Percentiles rank a stretch among this genome's conserved stretches.
These are phyloP conservation scores for Hypomecis punctinalis DNA, from an alignment of 2,888 invertebrate genomes.

Conservation along the genomic window DNA sequence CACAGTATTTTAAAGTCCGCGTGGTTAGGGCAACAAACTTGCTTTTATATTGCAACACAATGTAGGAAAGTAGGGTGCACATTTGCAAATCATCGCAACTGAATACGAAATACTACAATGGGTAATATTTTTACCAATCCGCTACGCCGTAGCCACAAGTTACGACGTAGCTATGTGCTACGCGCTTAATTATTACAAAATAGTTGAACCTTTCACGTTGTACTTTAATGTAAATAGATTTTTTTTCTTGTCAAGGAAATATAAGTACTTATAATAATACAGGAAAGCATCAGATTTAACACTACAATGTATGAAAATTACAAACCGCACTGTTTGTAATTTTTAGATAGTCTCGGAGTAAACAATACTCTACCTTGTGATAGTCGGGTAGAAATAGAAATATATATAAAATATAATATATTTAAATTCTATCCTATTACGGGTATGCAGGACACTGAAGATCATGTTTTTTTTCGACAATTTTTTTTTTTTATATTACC, in stretches of 20 bases:
- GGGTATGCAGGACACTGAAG: too few relatives aligned
- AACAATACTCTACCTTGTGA: too few relatives aligned
- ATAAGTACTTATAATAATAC: too few relatives aligned
- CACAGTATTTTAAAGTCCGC: not conserved
- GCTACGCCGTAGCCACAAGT: not conserved
- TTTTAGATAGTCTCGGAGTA: too few relatives aligned
- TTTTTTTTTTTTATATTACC: too few relatives aligned
- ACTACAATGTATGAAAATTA: too few relatives aligned
- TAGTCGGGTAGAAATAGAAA: too few relatives aligned
- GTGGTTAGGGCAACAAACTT: not conserved
- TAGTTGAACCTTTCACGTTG: not conserved
- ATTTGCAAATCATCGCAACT: slow-evolving; percentile 2
- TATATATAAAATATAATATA: too few relatives aligned
- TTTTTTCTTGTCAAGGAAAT: not conserved
- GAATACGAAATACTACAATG: slow-evolving; percentile 9
- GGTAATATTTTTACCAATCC: slow-evolving; percentile 1
- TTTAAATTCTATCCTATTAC: too few relatives aligned
- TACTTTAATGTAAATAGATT: not conserved
- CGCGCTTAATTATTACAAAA: slow-evolving; percentile 3
- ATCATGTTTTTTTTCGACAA: too few relatives aligned
- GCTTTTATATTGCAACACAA: not conserved
- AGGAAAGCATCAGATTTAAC: too few relatives aligned
- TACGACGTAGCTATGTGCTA: slow-evolving; percentile 19
- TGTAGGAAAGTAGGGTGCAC: slow-evolving; percentile 4
- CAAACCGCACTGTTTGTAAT: too few relatives aligned